phyloP scores from a whole-genome alignment of 2,113 vertebrate genomes.

The Ammospiza nelsoni region DNA sequence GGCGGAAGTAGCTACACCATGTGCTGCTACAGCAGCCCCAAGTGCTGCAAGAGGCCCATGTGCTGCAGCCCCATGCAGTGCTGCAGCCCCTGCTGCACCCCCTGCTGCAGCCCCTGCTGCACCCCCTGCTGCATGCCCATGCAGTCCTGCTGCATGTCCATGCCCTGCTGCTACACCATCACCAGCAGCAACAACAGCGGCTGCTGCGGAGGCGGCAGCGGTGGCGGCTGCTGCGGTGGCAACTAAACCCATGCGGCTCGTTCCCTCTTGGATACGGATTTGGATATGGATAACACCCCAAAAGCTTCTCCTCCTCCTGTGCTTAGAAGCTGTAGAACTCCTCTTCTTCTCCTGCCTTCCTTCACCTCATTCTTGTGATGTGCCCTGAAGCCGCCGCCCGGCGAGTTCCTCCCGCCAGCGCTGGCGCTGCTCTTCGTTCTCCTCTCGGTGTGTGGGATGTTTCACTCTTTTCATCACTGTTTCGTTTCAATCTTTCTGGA shows the following conservation, averaged over 20 bases:
- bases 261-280: fast-evolving
- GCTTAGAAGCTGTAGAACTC: background rate
- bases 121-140: background rate
- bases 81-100: background rate
- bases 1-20: background rate
- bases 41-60: background rate
- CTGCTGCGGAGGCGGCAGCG: fast-evolving
- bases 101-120: background rate
- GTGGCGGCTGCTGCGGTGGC: background rate
- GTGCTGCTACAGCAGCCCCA: conserved; percentile 5
- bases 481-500: background rate
- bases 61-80: conserved; percentile 7
- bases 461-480: fast-evolving
- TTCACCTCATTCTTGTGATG: fast-evolving
- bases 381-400: fast-evolving
- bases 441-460: background rate
- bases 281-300: fast-evolving
- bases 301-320: fast-evolving
- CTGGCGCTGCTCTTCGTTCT: fast-evolving
- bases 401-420: fast-evolving
- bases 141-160: conserved; percentile 4
- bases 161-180: conserved; percentile 2
- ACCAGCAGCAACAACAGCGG: fast-evolving
- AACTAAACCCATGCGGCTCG: fast-evolving
- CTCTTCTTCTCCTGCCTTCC: background rate